phyloP scores from a whole-genome alignment of 2,888 invertebrate genomes.

The Gastrophysa polygoni region DNA sequence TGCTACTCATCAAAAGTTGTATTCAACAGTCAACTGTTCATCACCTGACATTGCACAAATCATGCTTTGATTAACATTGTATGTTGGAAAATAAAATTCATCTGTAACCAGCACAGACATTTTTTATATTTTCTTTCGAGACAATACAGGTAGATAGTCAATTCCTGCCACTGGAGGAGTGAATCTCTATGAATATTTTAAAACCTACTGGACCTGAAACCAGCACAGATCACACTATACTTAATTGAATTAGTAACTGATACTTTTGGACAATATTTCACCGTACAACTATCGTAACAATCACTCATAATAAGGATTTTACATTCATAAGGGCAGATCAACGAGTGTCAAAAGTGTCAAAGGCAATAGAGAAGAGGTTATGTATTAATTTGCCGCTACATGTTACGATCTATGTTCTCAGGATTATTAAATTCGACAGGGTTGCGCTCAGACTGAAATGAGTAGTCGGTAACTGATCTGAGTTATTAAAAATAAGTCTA shows the following conservation, averaged over 20 bases:
- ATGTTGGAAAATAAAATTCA: conserved; percentile 40
- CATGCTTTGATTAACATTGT: conserved; percentile 49
- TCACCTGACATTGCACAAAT: too few relatives aligned
- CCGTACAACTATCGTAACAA: neutral
- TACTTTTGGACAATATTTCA: neutral
- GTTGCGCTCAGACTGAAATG: too few relatives aligned
- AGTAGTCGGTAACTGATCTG: too few relatives aligned
- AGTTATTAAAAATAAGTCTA: too few relatives aligned
- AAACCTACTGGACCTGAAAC: conserved; percentile 41
- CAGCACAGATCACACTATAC: conserved; percentile 43
- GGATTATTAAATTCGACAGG: too few relatives aligned
- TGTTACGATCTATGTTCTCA: neutral
- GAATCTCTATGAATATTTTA: neutral
- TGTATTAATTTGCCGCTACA: neutral
- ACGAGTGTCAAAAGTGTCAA: neutral
- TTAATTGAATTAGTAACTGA: neutral
- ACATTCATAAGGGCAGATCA: too few relatives aligned
- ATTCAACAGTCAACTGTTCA: too few relatives aligned
- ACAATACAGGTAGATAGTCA: neutral
- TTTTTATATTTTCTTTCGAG: neutral
- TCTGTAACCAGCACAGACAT: conserved; percentile 18
- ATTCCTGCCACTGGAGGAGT: neutral
- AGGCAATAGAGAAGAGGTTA: neutral
- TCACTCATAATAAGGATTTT: neutral
- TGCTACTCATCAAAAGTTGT: too few relatives aligned